phyloP scores from a whole-genome alignment of 2,113 vertebrate species.

The Anolis sagrei region DNA sequence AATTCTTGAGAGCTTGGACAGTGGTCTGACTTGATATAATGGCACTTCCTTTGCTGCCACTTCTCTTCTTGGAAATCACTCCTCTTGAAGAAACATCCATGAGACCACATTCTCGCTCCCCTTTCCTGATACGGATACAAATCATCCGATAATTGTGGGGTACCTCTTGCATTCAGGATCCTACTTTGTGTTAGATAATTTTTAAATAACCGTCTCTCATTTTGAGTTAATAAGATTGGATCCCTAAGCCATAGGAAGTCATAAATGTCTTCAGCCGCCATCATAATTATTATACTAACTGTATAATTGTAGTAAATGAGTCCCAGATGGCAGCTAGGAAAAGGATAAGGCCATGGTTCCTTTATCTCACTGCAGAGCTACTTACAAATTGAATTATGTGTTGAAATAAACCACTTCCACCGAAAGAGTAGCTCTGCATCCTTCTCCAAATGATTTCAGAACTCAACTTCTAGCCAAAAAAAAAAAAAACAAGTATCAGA shows the following conservation, averaged over 20 bases:
- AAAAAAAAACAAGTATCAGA: not conserved
- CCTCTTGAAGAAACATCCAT: not conserved
- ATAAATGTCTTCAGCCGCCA: no score
- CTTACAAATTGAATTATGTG: not conserved
- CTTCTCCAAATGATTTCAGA: not conserved
- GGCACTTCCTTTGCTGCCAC: no score
- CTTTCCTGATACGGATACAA: not conserved
- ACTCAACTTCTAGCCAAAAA: not conserved
- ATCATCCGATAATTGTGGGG: not conserved
- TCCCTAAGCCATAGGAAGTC: not conserved
- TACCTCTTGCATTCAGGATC: no score
- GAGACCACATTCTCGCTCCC: not conserved
- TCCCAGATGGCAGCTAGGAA: not conserved
- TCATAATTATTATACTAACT: no score
- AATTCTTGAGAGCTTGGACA: no score
- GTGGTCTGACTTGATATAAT: no score
- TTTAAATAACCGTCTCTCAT: not conserved
- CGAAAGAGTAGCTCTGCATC: not conserved
- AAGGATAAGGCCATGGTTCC: not conserved
- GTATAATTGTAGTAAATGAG: not conserved
- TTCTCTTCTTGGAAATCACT: not conserved
- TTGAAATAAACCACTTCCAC: not conserved
- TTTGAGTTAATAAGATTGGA: not conserved
- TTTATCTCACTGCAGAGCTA: not conserved
- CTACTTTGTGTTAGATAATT: not conserved